phyloP scores from a whole-genome alignment of 1,140 invertebrate species.

The Drosophila bocqueti region DNA sequence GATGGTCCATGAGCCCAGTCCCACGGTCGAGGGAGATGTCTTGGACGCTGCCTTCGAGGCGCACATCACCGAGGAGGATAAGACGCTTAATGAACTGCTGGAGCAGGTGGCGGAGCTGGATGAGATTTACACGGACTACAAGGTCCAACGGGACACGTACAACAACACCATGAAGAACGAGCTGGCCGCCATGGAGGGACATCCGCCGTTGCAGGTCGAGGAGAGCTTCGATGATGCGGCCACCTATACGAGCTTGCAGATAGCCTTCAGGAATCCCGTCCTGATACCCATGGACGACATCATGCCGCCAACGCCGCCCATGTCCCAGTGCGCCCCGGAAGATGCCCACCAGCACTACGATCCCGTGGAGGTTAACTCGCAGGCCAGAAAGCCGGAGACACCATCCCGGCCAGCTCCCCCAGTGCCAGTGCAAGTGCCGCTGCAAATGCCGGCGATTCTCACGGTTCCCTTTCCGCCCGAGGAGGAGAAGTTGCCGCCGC shows the following conservation, averaged over 20 bases:
- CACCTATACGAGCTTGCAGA: conserved; percentile 92
- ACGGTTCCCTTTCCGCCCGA: conserved; percentile 69
- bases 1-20: conserved; percentile 45
- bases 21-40: conserved; percentile 44
- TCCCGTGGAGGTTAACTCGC: conserved; percentile 69
- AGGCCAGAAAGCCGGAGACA: conserved; percentile 66
- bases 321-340: conserved; percentile 70
- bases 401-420: conserved; percentile 68
- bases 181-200: conserved; percentile 53
- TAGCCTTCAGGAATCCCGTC: conserved; percentile 94
- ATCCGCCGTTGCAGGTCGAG: conserved; percentile 86
- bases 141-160: conserved; percentile 86
- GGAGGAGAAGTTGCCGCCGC: conserved; percentile 89
- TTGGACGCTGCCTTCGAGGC: conserved; percentile 38
- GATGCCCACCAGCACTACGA: conserved; percentile 75
- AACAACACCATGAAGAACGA: conserved; percentile 82
- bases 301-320: conserved; percentile 75
- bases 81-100: conserved; percentile 89
- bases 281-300: conserved; percentile 86
- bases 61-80: conserved; percentile 84
- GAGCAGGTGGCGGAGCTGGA: conserved; percentile 91
- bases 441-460: conserved; percentile 39
- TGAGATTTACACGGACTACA: conserved; percentile 91
- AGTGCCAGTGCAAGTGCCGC: conserved; percentile 3
- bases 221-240: conserved; percentile 90